A percentile compares a stretch with the other conserved stretches of the same genome.
Evolutionary conservation across 2,113 vertebrate species (phyloP).

Genomic region (Corythoichthys haematopterus): DNA sequence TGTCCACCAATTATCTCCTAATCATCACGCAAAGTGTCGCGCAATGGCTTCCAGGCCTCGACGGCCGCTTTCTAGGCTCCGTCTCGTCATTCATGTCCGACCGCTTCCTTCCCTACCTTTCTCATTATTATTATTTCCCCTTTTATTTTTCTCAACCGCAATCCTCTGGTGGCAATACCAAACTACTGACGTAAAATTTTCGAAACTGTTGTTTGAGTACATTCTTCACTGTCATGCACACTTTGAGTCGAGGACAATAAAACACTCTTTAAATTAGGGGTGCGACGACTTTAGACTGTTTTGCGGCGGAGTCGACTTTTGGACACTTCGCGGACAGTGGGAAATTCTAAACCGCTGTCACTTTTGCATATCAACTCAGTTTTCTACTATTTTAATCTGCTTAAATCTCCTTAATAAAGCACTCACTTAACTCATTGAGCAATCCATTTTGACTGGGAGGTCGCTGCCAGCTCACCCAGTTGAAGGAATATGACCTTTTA

Average conservation of each 20-base stretch:
- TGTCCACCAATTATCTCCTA: constrained; percentile 28
- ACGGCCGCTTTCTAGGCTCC: background rate
- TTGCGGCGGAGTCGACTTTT: no score
- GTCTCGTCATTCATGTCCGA: background rate
- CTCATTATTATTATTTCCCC: background rate
- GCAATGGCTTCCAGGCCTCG: constrained; percentile 5
- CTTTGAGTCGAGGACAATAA: background rate
- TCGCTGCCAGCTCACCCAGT: no score
- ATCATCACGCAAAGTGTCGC: constrained; percentile 14
- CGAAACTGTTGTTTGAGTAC: background rate
- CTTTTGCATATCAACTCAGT: background rate
- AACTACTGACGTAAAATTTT: background rate
- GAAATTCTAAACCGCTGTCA: background rate
- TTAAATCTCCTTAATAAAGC: no score
- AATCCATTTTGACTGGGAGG: no score
- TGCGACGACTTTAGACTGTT: no score
- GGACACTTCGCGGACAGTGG: background rate
- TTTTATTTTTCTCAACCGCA: background rate
- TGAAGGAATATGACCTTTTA: no score
- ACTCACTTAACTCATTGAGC: no score
- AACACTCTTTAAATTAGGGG: no score
- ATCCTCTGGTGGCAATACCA: background rate
- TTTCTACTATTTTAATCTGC: background rate
- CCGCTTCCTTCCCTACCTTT: background rate
- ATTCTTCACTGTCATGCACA: background rate